Conservation (phyloP, 1,140 invertebrate genomes). For the Melipona quadrifasciata region DNA sequence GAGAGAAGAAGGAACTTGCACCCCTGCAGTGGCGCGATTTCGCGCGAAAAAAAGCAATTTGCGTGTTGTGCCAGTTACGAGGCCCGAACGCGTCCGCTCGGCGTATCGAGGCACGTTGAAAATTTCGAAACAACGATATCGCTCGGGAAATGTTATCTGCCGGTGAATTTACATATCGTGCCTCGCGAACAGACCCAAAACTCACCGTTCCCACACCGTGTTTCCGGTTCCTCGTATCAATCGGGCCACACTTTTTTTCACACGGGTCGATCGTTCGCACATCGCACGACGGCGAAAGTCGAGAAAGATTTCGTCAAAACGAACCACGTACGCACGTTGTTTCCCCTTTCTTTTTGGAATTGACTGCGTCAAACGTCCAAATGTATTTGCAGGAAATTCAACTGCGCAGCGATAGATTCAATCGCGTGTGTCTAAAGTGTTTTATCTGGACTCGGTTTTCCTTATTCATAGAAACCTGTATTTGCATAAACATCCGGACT, state of each 20-base stretch:
- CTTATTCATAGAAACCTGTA: background rate
- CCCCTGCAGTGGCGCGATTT: background rate
- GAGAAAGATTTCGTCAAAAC: constrained; percentile 29
- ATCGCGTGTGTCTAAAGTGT: no score
- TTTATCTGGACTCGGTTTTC: no score
- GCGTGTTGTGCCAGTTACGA: background rate
- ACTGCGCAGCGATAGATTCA: no score
- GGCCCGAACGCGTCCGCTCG: background rate
- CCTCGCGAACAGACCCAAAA: background rate
- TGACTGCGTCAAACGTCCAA: background rate
- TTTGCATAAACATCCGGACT: background rate
- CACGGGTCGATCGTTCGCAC: constrained; percentile 23
- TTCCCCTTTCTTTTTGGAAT: background rate
- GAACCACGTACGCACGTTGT: background rate
- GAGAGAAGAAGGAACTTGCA: background rate
- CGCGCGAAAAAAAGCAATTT: background rate
- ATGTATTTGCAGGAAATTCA: background rate
- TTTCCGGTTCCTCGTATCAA: background rate
- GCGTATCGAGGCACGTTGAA: background rate
- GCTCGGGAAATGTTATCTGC: constrained; percentile 14
- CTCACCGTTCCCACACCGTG: background rate
- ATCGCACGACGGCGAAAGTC: constrained; percentile 52
- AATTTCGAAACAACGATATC: constrained; percentile 35
- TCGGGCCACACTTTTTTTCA: background rate
- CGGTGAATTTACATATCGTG: constrained; percentile 49